Evolutionary conservation across 2,797 vertebrate genomes (phyloP), one percentile per base, ranked within the genome.

Genomic region (Meriones psammophilus): DNA sequence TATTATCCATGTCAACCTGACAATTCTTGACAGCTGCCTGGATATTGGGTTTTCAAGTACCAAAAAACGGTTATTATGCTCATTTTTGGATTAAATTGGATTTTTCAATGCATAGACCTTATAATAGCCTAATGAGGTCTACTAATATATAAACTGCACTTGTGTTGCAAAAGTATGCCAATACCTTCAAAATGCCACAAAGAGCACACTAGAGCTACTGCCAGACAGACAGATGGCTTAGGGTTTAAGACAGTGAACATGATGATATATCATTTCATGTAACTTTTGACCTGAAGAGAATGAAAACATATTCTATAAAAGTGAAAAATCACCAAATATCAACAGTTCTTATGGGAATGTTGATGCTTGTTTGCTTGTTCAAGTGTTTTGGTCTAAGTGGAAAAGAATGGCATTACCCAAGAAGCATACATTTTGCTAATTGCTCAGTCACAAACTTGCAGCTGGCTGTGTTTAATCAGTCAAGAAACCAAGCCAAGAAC

Each of bases 381-480:
- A 66, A 64, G 30, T 88, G 54, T 80, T 92, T 94, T 91, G 18
- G 17, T 20, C 42, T 33, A 96, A 54, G 60, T 91, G 12, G 33
- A 84, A 96, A 93, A 95, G 39, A 46, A 84, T 94, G 86, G 36
- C 36, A 86, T 92, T 95, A 62, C 14, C 28, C 39, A 89, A 95
- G 89, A 83, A 92, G 42, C 39, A 91, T 94, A 91, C 28, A 88
- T 97, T 97, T 94, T 96, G 50, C 78, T 92, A 96, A 97, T 94
- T 96, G 74, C 76, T 92, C 56, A 95, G 96, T 97, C 79, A 94
- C 92, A 96, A 80, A 91, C 86, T 94, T 97, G 94, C 78, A 95
- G 92, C 94, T 96, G 96, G 69, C 71, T 96, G 74, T 77, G 56
- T 94, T 91, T 95, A 95, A 96, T 97, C 93, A 94, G 94, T 97